Evolutionary conservation across 2,888 invertebrate species (phyloP), one percentile per base, ranked within the genome.

Genomic region (Drosophila koepferae): DNA sequence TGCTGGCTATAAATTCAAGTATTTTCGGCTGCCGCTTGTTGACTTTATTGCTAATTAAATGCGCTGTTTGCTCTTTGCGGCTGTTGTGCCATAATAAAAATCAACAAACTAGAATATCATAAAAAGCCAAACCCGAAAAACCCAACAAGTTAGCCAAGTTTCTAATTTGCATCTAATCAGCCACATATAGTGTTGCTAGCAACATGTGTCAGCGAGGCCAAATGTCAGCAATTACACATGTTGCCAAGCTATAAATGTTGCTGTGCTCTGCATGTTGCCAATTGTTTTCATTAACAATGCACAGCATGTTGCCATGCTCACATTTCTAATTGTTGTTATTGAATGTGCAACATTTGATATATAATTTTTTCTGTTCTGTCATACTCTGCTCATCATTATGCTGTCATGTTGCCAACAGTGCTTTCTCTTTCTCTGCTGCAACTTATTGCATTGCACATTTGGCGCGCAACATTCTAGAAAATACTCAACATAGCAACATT

Each of bases 341-440:
- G 28, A 6, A 0, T 28, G 3, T 4, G 28, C 5, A 28, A 28
- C 28, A 28, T 28, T 18, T 36, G 12, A 51, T n/a, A n/a, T n/a
- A n/a, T n/a, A n/a, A n/a, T n/a, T n/a, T n/a, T n/a, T n/a, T n/a
- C n/a, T n/a, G 18, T 10, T 14, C 6, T n/a, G 10, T 51, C 1
- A 23, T 23, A 4, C 23, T 1, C 9, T 43, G 18, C 18, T 18
- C 18, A 12, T 44, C 44, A 44, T 20, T 20, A 23, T 65, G 66
- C 12, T 31, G n/a, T 34, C 8, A 5, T 51, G 12, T 51, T 49
- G 54, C 16, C 38, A 18, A 18, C 41, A 46, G 8, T 86, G 83
- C 90, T 84, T 84, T 84, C 84, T 84, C 89, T 85, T 89, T 85
- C 88, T 74, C 82, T 70, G 73, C 70, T 48, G 71, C 72, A 72